These are phyloP conservation scores for Mylabris sibirica DNA, from an alignment of 2,888 invertebrate species.

Conservation along the genomic window DNA sequence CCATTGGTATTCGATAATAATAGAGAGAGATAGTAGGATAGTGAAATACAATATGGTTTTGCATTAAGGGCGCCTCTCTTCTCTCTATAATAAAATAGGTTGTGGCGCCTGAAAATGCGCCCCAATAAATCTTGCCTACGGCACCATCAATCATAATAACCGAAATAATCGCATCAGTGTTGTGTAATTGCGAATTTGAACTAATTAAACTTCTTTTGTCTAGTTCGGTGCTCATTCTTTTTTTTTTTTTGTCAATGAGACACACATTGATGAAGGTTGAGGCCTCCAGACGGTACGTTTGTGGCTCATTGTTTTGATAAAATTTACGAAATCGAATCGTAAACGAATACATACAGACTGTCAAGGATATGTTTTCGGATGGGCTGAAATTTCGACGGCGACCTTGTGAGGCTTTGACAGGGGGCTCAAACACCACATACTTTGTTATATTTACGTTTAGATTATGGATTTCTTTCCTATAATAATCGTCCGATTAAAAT, in stretches of 20 bases:
- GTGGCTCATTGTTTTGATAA: background rate
- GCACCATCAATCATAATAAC: too few species aligned
- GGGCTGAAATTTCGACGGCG: background rate
- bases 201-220: background rate
- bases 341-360: background rate
- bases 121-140: background rate
- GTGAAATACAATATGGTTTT: background rate
- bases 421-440: background rate
- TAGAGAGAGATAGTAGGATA: background rate
- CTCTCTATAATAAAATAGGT: background rate
- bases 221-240: background rate
- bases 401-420: background rate
- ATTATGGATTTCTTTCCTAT: background rate
- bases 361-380: constrained; percentile 1
- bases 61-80: background rate
- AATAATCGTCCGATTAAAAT: background rate
- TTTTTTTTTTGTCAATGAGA: background rate
- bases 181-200: background rate
- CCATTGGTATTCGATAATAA: background rate
- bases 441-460: too few species aligned
- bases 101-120: background rate
- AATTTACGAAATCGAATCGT: background rate
- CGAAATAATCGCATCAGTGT: too few species aligned
- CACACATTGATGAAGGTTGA: background rate
- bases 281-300: background rate